These are phyloP conservation scores for Macrochelys suwanniensis DNA, from an alignment of 2,797 vertebrate species.

Conservation along the genomic window DNA sequence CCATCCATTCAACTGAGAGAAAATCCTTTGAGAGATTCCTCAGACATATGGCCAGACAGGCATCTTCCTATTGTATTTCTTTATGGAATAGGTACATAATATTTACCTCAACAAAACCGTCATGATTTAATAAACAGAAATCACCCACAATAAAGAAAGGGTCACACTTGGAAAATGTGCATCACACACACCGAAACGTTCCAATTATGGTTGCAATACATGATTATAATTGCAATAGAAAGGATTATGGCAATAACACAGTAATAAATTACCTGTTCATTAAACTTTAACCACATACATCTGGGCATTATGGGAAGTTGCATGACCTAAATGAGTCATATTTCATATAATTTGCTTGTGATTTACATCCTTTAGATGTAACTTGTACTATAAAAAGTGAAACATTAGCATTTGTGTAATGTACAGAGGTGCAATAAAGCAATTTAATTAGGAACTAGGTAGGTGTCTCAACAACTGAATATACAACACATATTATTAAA, in stretches of 20 bases:
- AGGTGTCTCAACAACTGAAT: neutral
- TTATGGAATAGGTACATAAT: neutral
- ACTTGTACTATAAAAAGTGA: neutral
- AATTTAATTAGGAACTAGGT: neutral
- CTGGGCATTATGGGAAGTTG: neutral
- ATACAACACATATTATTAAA: neutral
- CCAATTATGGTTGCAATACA: neutral
- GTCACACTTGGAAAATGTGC: neutral
- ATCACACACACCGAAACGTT: neutral
- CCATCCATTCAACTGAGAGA: neutral
- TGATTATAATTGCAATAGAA: neutral
- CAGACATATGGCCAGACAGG: neutral
- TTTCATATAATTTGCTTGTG: neutral
- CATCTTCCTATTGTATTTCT: neutral
- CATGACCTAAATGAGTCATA: neutral
- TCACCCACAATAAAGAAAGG: neutral
- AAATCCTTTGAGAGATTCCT: neutral
- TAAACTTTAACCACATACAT: neutral
- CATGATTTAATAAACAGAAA: neutral
- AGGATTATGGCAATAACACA: neutral
- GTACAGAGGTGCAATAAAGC: neutral
- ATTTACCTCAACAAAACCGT: neutral
- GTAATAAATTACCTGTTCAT: neutral
- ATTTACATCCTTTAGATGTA: neutral
- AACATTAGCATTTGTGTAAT: neutral